Evolutionary conservation across 2,113 vertebrate genomes (phyloP).

Genomic region (Colinus virginianus): DNA sequence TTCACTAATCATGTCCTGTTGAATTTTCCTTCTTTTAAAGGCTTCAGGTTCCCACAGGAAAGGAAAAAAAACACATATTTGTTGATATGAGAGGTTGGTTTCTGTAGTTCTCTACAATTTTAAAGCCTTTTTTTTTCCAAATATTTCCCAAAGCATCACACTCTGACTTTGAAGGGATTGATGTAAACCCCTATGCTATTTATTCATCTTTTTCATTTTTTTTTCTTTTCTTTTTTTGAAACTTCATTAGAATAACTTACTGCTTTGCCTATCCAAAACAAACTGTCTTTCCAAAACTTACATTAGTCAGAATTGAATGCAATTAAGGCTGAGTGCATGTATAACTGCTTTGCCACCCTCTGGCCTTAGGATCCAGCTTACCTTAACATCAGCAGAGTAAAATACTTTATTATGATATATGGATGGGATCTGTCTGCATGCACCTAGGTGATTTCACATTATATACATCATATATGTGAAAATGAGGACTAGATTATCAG

Average conservation of each 20-base stretch:
- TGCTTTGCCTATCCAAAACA: not conserved
- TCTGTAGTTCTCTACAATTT: not conserved
- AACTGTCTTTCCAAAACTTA: not conserved
- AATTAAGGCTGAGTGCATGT: not conserved
- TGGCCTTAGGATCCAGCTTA: not conserved
- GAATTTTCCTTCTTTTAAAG: not conserved
- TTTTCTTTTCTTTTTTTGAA: not conserved
- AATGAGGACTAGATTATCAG: not conserved
- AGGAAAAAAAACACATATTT: not conserved
- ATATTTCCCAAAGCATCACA: not conserved
- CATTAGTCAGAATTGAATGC: not conserved
- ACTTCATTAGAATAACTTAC: not conserved
- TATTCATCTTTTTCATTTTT: not conserved
- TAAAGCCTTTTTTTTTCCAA: not conserved
- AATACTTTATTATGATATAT: not conserved
- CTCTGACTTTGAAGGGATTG: not conserved
- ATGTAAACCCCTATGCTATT: not conserved
- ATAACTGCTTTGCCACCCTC: not conserved
- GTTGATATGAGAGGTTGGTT: not conserved
- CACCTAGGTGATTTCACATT: not conserved
- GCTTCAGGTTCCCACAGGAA: not conserved
- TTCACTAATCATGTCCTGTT: not conserved
- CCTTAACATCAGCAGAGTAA: not conserved
- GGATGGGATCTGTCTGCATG: not conserved
- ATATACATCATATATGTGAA: not conserved